phyloP scores from a whole-genome alignment of 2,888 invertebrate genomes.

The Cataglyphis livida region DNA sequence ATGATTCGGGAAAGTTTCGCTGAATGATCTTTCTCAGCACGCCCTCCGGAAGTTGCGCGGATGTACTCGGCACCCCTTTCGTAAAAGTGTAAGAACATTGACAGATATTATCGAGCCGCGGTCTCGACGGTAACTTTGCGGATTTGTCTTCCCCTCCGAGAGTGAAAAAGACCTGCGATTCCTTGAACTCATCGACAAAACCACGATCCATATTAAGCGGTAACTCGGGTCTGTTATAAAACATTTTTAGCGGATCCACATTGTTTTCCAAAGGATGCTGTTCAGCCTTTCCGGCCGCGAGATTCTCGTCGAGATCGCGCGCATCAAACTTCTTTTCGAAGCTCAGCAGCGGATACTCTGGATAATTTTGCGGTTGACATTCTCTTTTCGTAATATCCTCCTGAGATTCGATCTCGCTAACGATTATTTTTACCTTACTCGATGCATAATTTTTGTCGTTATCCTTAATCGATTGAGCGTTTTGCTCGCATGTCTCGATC shows the following conservation, averaged over 20 bases:
- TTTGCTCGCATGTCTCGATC: constrained; percentile 34
- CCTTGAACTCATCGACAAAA: constrained; percentile 63
- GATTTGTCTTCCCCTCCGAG: constrained; percentile 81
- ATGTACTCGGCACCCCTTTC: constrained; percentile 80
- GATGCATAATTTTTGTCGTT: constrained; percentile 61
- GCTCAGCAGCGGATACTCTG: constrained; percentile 60
- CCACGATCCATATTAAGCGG: not conserved
- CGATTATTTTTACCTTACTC: constrained; percentile 80
- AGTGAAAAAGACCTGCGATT: constrained; percentile 81
- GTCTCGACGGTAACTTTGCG: constrained; percentile 58
- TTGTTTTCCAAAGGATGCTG: constrained; percentile 14
- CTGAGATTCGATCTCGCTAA: constrained; percentile 74
- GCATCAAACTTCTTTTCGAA: constrained; percentile 71
- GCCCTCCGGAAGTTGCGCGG: constrained; percentile 81
- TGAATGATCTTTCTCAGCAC: constrained; percentile 83
- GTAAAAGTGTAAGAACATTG: constrained; percentile 81
- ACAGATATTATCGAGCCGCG: constrained; percentile 70
- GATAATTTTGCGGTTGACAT: constrained; percentile 47
- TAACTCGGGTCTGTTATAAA: constrained; percentile 55
- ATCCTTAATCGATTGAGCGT: constrained; percentile 41
- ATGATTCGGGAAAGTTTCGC: constrained; percentile 83
- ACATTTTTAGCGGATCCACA: constrained; percentile 61
- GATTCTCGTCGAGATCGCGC: constrained; percentile 63
- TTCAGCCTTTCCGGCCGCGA: constrained; percentile 60
- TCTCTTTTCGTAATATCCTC: constrained; percentile 58